Conservation (phyloP, 2,888 invertebrate species). For the Papilio gigon region DNA sequence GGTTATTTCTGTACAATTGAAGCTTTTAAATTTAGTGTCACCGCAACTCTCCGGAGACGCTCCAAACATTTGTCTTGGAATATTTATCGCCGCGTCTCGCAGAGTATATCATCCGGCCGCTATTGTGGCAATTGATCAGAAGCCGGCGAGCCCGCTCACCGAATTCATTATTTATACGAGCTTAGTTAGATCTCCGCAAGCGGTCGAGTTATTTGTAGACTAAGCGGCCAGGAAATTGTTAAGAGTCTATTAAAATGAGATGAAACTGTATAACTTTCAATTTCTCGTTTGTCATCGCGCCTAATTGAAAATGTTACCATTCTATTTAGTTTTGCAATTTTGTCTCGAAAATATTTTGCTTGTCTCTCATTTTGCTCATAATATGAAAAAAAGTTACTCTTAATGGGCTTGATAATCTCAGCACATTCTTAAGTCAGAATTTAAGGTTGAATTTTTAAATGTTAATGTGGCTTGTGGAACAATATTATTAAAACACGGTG, state of each 20-base stretch:
- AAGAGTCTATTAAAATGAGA: conserved; percentile 64
- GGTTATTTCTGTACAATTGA: conserved; percentile 82
- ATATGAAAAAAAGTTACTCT: not conserved
- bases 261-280: conserved; percentile 54
- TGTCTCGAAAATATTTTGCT: not conserved
- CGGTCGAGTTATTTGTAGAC: conserved; percentile 74
- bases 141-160: conserved; percentile 64
- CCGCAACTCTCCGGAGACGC: conserved; percentile 79
- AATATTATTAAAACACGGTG: not conserved
- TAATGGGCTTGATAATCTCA: not conserved
- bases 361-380: not conserved
- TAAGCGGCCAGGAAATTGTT: conserved; percentile 71
- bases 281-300: conserved; percentile 56
- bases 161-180: conserved; percentile 81
- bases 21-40: conserved; percentile 82
- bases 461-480: not conserved
- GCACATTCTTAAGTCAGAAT: not conserved
- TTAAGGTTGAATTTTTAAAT: not conserved
- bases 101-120: conserved; percentile 79
- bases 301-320: conserved; percentile 32
- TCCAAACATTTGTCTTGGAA: conserved; percentile 80
- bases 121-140: conserved; percentile 81
- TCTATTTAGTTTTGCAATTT: conserved; percentile 35
- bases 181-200: conserved; percentile 76
- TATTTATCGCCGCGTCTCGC: conserved; percentile 79